A percentile compares a stretch with the other conserved stretches of the same genome.
Evolutionary conservation across 2,888 invertebrate genomes (phyloP).

Genomic region (Scrobipalpa costella): DNA sequence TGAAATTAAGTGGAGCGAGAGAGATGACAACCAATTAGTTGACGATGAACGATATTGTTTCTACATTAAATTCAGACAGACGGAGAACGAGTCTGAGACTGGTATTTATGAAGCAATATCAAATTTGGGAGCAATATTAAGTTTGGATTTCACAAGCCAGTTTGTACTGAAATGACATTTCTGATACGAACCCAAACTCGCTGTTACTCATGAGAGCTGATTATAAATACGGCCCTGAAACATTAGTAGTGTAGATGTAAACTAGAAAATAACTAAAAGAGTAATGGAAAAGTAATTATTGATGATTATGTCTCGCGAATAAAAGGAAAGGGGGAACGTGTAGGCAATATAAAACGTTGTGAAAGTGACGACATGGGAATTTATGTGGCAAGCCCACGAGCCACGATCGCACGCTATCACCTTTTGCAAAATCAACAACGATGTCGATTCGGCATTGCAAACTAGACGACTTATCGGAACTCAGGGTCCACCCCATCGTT

Average conservation of each 20-base stretch:
- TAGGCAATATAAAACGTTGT: neutral
- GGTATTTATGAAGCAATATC: no score
- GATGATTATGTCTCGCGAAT: neutral
- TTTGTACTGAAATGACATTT: no score
- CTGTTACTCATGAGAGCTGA: no score
- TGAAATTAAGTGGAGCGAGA: slow-evolving; percentile 2
- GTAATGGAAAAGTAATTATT: neutral
- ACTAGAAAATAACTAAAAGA: neutral
- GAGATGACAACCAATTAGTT: slow-evolving; percentile 7
- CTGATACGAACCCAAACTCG: no score
- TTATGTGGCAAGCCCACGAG: neutral
- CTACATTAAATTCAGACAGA: neutral
- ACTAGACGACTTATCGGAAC: neutral
- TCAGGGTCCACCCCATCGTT: no score
- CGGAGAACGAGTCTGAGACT: no score
- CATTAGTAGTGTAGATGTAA: no score
- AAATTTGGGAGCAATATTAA: no score
- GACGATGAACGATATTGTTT: neutral
- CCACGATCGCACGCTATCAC: neutral
- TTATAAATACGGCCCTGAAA: no score
- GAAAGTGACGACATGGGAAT: neutral
- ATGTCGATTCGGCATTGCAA: neutral
- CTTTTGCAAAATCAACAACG: neutral
- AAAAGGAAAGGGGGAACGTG: neutral
- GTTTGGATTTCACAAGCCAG: no score